Evolutionary conservation across 2,888 invertebrate genomes (phyloP).

Genomic region (Orthosia gothica): DNA sequence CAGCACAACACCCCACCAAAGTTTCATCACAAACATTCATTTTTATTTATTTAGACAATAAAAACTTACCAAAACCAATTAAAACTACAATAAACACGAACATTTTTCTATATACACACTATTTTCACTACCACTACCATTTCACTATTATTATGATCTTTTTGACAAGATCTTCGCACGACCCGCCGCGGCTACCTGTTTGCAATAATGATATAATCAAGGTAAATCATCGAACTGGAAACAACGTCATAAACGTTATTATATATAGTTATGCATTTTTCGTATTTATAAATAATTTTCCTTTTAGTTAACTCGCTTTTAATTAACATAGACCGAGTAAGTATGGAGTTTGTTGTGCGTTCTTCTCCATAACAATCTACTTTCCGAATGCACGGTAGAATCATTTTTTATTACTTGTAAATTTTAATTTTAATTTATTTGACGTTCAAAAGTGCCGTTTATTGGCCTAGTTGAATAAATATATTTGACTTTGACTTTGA

Average conservation of each 20-base stretch:
- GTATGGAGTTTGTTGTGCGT: too few species aligned
- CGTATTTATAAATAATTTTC: too few species aligned
- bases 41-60: neutral
- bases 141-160: neutral
- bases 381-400: too few species aligned
- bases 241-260: neutral
- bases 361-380: too few species aligned
- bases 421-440: too few species aligned
- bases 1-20: neutral
- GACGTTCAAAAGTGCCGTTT: too few species aligned
- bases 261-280: too few species aligned
- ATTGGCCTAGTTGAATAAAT: too few species aligned
- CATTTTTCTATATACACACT: conserved; percentile 6
- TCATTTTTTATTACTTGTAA: too few species aligned
- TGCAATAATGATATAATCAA: neutral
- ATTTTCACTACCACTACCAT: neutral
- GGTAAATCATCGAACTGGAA: neutral
- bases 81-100: conserved; percentile 17
- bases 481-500: too few species aligned
- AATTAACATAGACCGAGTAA: too few species aligned
- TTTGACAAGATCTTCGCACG: neutral
- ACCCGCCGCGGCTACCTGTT: neutral
- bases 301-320: too few species aligned
- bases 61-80: conserved; percentile 17
- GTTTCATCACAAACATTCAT: neutral